A percentile compares a stretch with the other conserved stretches of the same genome.
Evolutionary conservation across 2,797 vertebrate species (phyloP).

Genomic region (Cottoperca gobio): DNA sequence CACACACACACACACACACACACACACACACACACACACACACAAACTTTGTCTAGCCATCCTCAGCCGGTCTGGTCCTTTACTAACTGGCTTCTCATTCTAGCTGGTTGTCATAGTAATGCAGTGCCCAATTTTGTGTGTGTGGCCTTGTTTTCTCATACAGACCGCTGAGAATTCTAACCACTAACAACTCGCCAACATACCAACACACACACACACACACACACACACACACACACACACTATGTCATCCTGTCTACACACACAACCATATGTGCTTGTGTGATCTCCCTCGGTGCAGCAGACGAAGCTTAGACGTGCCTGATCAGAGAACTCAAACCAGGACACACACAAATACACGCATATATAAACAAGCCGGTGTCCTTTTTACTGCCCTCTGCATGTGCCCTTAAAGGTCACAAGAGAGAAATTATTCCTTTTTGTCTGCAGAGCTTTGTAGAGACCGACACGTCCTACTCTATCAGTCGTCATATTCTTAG

Average conservation of each 20-base stretch:
- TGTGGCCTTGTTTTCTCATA: slow-evolving; percentile 74
- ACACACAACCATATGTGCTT: slow-evolving; percentile 59
- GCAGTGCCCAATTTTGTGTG: slow-evolving; percentile 64
- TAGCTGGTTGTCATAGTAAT: slow-evolving; percentile 58
- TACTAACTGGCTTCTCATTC: slow-evolving; percentile 41
- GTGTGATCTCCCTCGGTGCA: slow-evolving; percentile 60
- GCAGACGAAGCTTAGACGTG: slow-evolving; percentile 83
- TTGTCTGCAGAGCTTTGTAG: slow-evolving; percentile 81
- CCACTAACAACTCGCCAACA: slow-evolving; percentile 62
- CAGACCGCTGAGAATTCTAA: slow-evolving; percentile 65
- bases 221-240: slow-evolving; percentile 31
- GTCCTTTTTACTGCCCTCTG: slow-evolving; percentile 84
- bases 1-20: slow-evolving; percentile 25
- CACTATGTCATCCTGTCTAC: slow-evolving; percentile 22
- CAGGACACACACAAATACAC: slow-evolving; percentile 50
- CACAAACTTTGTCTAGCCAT: slow-evolving; percentile 26
- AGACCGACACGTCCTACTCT: slow-evolving; percentile 73
- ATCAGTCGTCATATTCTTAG: slow-evolving; percentile 66
- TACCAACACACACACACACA: slow-evolving; percentile 20
- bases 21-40: neutral
- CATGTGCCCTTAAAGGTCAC: slow-evolving; percentile 77
- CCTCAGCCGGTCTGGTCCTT: slow-evolving; percentile 34
- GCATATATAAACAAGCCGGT: slow-evolving; percentile 40
- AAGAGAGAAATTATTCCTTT: slow-evolving; percentile 52
- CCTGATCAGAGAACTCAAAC: slow-evolving; percentile 87